These are phyloP conservation scores for Gadopsis bispinosus DNA, from an alignment of 2,797 vertebrate species.

Conservation along the genomic window DNA sequence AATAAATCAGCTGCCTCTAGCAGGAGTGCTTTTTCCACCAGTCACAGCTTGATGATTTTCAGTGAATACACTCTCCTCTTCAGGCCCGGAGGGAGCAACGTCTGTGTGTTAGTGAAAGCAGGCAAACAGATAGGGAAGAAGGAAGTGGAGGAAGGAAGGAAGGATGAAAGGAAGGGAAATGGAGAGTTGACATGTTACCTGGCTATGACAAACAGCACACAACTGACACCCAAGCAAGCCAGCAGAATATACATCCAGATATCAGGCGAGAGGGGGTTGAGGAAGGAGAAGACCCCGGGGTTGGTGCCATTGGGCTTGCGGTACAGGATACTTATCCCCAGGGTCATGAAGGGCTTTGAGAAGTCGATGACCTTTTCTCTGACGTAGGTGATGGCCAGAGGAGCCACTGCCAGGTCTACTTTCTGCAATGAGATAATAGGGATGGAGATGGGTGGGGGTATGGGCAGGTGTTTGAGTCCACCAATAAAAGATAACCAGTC, in stretches of 20 bases:
- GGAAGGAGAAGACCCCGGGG: constrained; percentile 96
- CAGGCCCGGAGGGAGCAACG: constrained; percentile 34
- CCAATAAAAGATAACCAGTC: constrained; percentile 54
- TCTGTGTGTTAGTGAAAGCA: constrained; percentile 51
- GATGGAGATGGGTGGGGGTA: not conserved
- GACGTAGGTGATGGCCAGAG: constrained; percentile 98
- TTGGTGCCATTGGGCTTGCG: constrained; percentile 99
- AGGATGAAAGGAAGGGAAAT: not conserved
- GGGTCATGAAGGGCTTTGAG: constrained; percentile 99
- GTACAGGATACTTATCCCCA: constrained; percentile 99
- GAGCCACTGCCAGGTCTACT: constrained; percentile 96
- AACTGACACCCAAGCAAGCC: constrained; percentile 99
- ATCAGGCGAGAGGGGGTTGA: constrained; percentile 94
- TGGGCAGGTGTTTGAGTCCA: constrained; percentile 29
- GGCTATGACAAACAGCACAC: constrained; percentile 93
- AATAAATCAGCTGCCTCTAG: constrained; percentile 22
- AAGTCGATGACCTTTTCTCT: constrained; percentile 99
- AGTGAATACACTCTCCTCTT: constrained; percentile 37
- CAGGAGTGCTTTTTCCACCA: constrained; percentile 10
- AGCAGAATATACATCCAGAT: constrained; percentile 99
- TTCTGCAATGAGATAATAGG: constrained; percentile 87
- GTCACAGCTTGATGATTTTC: constrained; percentile 47
- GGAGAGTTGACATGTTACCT: constrained; percentile 91
- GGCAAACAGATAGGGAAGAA: constrained; percentile 27
- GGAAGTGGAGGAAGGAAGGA: not conserved